Evolutionary conservation across 2,113 vertebrate species (phyloP), one percentile per base, ranked within the genome.

Genomic region (Lota lota): DNA sequence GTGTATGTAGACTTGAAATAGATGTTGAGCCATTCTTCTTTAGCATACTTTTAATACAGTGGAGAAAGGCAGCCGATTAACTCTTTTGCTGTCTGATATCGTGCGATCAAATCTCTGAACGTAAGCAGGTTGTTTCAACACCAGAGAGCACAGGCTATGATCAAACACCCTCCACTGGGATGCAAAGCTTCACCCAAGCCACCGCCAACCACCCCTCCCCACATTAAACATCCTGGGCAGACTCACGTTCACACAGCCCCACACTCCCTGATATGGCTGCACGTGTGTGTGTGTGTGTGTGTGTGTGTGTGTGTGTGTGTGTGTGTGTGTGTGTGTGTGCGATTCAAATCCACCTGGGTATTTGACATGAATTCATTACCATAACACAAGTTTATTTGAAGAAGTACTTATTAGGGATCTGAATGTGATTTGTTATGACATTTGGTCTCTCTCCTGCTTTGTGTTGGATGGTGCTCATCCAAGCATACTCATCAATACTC

Each of bases 141-240:
- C 83, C 64, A 64, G 82, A 82, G 88, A 83, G 82, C 72, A 53
- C 65, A 59, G 83, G 76, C 83, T 82, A 68, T 73, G 81, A 89
- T 89, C 88, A 91, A 90, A 91, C 87, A n/a, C 67, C 6, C 11
- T 84, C 85, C 79, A 17, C 76, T 67, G 88, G 88, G 89, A 89
- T 87, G 69, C 63, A 81, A 75, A 81, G 83, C 79, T 81, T 8
- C 71, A 80, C 63, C 83, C 67, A 69, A 73, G 82, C 78, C 75
- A 72, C 70, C 73, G 77, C 81, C 81, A 82, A 77, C 82, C 82
- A 85, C 81, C 78, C 83, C 82, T 84, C 81, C 85, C 77, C 67
- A 89, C 84, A 89, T 90, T 88, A 89, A 90, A 90, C 78, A 2
- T 67, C 36, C 7, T 1, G 17, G 77, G 72, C 15, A 76, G 74